Conservation (phyloP, 2,888 invertebrate genomes). For the Cantharis rufa region DNA sequence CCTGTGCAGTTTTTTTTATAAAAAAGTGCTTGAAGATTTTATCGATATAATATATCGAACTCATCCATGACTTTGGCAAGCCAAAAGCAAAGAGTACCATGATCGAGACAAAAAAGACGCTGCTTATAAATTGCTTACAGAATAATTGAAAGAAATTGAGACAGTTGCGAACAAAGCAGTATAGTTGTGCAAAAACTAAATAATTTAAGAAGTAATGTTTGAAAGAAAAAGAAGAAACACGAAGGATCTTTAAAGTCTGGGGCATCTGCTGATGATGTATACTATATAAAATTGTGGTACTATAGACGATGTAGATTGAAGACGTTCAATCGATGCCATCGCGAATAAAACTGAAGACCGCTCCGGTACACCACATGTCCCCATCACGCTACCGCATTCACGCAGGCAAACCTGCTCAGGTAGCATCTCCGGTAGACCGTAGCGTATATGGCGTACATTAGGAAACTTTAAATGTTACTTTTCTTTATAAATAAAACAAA, state of each 20-base stretch:
- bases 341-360: no score
- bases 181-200: conserved; percentile 32
- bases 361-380: no score
- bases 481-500: neutral
- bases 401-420: no score
- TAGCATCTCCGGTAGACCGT: no score
- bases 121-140: neutral
- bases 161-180: conserved; percentile 15
- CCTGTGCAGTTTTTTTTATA: no score
- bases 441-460: no score
- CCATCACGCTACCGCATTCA: no score
- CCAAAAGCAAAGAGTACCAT: conserved; percentile 6
- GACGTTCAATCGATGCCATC: no score
- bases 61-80: conserved; percentile 7
- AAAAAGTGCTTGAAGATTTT: conserved; percentile 4
- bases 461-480: neutral
- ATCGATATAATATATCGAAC: conserved; percentile 5
- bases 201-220: conserved; percentile 32
- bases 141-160: conserved; percentile 4
- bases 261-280: conserved; percentile 5
- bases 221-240: conserved; percentile 8
- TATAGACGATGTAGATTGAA: no score
- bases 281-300: conserved; percentile 4
- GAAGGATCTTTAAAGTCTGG: conserved; percentile 1
- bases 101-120: conserved; percentile 9